These are phyloP conservation scores for Gallinago jamesoni DNA, from an alignment of 2,113 vertebrate species.

Conservation along the genomic window DNA sequence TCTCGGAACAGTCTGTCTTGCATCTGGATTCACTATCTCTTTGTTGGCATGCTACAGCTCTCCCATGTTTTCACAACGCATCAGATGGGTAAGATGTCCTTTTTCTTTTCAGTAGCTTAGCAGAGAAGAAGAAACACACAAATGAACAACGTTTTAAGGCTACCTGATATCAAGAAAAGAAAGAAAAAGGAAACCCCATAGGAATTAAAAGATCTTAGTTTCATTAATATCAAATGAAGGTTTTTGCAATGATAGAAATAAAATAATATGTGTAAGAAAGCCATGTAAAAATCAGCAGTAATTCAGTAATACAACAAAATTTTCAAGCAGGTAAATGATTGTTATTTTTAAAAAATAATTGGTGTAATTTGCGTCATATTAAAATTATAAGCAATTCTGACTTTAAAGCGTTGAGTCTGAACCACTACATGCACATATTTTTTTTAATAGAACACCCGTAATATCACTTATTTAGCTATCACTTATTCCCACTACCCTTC, in stretches of 20 bases:
- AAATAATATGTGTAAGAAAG: neutral
- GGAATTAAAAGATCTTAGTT: neutral
- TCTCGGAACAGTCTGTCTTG: neutral
- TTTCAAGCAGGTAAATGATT: neutral
- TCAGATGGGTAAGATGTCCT: neutral
- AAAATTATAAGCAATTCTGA: neutral
- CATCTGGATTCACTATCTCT: neutral
- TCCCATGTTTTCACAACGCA: neutral
- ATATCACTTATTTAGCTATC: neutral
- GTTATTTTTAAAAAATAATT: neutral
- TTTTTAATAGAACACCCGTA: neutral
- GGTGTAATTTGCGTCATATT: neutral
- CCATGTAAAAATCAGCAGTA: neutral
- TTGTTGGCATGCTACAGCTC: neutral
- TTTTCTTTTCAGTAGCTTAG: neutral
- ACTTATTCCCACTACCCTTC: neutral
- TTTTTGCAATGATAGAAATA: neutral
- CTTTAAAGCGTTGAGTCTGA: neutral
- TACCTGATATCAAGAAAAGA: neutral
- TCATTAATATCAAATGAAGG: neutral
- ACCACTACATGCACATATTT: neutral
- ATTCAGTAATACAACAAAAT: neutral
- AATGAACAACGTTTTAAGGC: neutral
- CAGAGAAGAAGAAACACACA: neutral
- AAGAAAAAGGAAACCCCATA: neutral